Conservation (phyloP, 2,888 invertebrate species). For the Acronicta psi region DNA sequence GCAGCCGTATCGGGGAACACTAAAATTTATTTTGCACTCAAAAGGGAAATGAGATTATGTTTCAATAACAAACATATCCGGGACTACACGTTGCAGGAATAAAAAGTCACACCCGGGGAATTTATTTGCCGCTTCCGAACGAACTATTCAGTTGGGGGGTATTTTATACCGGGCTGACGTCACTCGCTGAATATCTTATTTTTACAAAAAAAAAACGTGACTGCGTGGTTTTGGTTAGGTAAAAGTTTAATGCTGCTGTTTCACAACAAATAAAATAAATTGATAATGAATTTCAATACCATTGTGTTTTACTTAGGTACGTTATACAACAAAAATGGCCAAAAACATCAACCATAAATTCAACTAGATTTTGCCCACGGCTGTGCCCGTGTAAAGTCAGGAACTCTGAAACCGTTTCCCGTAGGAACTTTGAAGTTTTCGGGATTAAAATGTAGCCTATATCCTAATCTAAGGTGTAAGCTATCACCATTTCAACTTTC, state of each 20-base stretch:
- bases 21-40: slow-evolving; percentile 76
- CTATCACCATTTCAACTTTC: no score
- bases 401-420: no score
- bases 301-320: no score
- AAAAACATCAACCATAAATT: no score
- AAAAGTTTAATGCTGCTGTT: slow-evolving; percentile 21
- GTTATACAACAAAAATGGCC: no score
- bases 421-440: no score
- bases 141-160: slow-evolving; percentile 50
- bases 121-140: slow-evolving; percentile 61
- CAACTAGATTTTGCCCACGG: no score
- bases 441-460: no score
- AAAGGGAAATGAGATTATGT: slow-evolving; percentile 78
- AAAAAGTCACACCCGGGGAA: slow-evolving; percentile 66
- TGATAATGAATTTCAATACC: no score
- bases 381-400: no score
- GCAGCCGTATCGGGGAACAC: slow-evolving; percentile 63
- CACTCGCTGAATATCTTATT: slow-evolving; percentile 46
- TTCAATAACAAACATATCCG: slow-evolving; percentile 78
- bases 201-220: slow-evolving; percentile 36
- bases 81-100: slow-evolving; percentile 65
- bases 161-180: slow-evolving; percentile 37
- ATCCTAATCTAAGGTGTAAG: no score
- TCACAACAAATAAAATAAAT: background rate
- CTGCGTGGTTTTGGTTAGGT: slow-evolving; percentile 19